Percentiles rank a stretch among this genome's conserved stretches.
Evolutionary conservation across 2,888 invertebrate species (phyloP).

Genomic region (Schizotus pectinicornis): DNA sequence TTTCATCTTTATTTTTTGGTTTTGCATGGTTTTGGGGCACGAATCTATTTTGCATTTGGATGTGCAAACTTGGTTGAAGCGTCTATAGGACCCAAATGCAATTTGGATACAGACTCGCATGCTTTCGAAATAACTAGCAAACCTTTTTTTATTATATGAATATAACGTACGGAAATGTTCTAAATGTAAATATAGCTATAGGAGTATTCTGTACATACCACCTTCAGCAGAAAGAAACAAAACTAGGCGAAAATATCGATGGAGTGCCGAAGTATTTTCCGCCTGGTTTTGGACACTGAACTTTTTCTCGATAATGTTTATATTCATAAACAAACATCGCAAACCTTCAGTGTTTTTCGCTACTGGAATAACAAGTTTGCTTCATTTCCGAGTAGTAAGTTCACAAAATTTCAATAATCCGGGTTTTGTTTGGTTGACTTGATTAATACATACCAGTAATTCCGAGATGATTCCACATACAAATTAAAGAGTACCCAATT

Average conservation of each 20-base stretch:
- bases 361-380: conserved; percentile 8
- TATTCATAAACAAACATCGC: conserved; percentile 16
- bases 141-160: conserved; percentile 29
- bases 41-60: conserved; percentile 39
- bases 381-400: conserved; percentile 6
- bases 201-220: conserved; percentile 27
- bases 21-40: conserved; percentile 43
- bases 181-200: conserved; percentile 31
- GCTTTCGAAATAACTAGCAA: conserved; percentile 15
- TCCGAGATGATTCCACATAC: not conserved
- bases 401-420: not conserved
- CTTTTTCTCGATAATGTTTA: conserved; percentile 3
- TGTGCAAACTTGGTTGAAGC: not conserved
- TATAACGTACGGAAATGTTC: conserved; percentile 21
- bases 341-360: conserved; percentile 23
- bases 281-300: not conserved
- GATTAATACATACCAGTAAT: conserved; percentile 4
- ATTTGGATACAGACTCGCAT: conserved; percentile 12
- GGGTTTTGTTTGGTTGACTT: conserved; percentile 25
- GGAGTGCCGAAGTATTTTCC: not conserved
- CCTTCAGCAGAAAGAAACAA: conserved; percentile 5
- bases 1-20: conserved; percentile 36
- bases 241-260: no score
- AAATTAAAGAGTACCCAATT: conserved; percentile 18
- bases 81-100: conserved; percentile 11